Conservation (phyloP, 1,140 invertebrate species). For the Drosophila subobscura region DNA sequence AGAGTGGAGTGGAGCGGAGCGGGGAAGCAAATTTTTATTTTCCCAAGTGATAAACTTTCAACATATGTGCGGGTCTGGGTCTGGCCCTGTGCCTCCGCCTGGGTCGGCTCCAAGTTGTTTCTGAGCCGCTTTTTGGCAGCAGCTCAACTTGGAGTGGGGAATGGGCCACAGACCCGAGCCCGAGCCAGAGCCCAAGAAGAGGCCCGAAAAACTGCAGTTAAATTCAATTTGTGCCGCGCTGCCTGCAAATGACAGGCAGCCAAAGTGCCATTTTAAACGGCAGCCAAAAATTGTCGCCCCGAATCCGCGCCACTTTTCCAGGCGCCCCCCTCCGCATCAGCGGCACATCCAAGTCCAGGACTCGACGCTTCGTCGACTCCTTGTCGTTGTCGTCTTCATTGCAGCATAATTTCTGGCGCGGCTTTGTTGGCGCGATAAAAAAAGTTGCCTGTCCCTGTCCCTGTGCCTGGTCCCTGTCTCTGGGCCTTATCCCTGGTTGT, state of each 20-base stretch:
- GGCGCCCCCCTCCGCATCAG: slow-evolving; percentile 9
- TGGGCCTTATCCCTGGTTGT: slow-evolving; percentile 29
- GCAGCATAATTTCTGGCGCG: slow-evolving; percentile 73
- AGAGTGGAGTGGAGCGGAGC: no score
- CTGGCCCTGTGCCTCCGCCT: neutral
- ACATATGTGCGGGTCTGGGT: slow-evolving; percentile 63
- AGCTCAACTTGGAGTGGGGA: slow-evolving; percentile 46
- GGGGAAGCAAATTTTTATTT: slow-evolving; percentile 77
- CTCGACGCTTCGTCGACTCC: neutral
- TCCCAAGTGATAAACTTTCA: slow-evolving; percentile 78
- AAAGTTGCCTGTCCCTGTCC: slow-evolving; percentile 55
- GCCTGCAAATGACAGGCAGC: slow-evolving; percentile 76
- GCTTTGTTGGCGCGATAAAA: slow-evolving; percentile 75
- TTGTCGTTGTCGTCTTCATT: slow-evolving; percentile 63
- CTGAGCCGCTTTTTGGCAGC: slow-evolving; percentile 64
- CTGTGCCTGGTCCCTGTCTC: no score
- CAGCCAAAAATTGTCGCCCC: slow-evolving; percentile 77
- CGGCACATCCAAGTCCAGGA: slow-evolving; percentile 22
- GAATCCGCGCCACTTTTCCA: no score
- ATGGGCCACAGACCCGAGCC: slow-evolving; percentile 2
- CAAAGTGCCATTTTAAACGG: slow-evolving; percentile 78
- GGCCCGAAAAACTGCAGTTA: slow-evolving; percentile 74
- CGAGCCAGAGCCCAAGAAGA: slow-evolving; percentile 2
- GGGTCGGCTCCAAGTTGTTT: slow-evolving; percentile 25
- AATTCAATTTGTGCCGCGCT: slow-evolving; percentile 79